phyloP scores from a whole-genome alignment of 2,113 vertebrate genomes.

The Pluvianellus socialis region DNA sequence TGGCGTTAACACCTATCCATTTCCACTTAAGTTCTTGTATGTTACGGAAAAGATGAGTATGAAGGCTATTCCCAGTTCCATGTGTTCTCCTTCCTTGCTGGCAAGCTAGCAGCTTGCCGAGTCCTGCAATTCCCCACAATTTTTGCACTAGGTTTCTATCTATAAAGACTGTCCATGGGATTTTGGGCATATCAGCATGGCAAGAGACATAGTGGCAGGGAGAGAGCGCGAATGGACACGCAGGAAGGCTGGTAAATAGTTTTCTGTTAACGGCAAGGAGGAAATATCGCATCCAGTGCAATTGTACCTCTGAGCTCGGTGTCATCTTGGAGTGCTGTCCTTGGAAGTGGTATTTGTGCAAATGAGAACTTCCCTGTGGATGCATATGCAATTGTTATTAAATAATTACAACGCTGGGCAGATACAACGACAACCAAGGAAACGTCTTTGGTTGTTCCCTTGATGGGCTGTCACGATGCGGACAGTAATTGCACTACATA shows the following conservation, averaged over 20 bases:
- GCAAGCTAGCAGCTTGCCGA: background rate
- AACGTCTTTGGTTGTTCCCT: background rate
- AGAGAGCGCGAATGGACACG: background rate
- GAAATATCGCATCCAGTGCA: background rate
- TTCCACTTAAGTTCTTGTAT: background rate
- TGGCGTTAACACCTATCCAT: background rate
- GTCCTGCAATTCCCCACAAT: background rate
- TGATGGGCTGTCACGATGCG: background rate
- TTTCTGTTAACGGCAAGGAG: background rate
- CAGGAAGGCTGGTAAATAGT: background rate
- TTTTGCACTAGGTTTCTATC: background rate
- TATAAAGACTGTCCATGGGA: background rate
- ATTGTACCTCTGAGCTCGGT: background rate
- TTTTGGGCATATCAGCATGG: background rate
- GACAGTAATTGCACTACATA: background rate
- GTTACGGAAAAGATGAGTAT: background rate
- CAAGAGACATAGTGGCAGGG: fast-evolving
- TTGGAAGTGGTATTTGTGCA: background rate
- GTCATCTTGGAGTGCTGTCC: background rate
- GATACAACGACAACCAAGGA: background rate
- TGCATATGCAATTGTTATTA: background rate
- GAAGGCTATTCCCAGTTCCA: background rate
- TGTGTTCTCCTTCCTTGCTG: background rate
- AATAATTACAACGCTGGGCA: background rate
- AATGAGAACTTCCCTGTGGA: background rate